phyloP scores from a whole-genome alignment of 2,888 invertebrate species.

The Disparrhopalites patrizii region DNA sequence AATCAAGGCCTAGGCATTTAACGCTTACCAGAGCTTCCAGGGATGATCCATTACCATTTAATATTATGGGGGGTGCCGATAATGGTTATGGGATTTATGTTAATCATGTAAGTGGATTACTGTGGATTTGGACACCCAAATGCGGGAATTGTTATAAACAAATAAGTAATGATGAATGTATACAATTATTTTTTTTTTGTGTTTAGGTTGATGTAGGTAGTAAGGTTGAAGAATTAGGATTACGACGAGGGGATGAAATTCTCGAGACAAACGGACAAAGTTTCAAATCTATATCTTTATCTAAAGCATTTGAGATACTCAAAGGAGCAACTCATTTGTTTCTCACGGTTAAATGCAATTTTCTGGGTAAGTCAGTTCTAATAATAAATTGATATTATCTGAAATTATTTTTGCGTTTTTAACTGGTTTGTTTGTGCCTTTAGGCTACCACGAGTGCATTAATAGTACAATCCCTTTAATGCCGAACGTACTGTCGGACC shows the following conservation, averaged over 20 bases:
- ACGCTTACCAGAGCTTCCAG: constrained; percentile 86
- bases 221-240: constrained; percentile 90
- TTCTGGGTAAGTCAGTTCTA: constrained; percentile 69
- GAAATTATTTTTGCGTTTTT: too few species aligned
- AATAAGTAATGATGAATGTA: too few species aligned
- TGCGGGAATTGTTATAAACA: too few species aligned
- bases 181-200: background rate
- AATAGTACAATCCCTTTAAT: constrained; percentile 31
- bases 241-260: constrained; percentile 96
- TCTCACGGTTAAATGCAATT: constrained; percentile 94
- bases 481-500: constrained; percentile 13
- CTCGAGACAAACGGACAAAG: constrained; percentile 96
- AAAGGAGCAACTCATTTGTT: constrained; percentile 91
- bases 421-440: too few species aligned
- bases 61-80: constrained; percentile 90
- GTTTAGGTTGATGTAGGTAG: constrained; percentile 76
- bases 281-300: constrained; percentile 87
- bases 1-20: constrained; percentile 86
- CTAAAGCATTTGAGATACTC: constrained; percentile 87
- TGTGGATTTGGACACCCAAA: too few species aligned
- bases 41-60: constrained; percentile 86
- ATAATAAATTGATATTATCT: constrained; percentile 13
- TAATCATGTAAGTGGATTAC: constrained; percentile 61
- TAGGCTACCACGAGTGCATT: constrained; percentile 38
- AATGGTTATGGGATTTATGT: constrained; percentile 91